Percentiles rank a stretch among this genome's conserved stretches.
Evolutionary conservation across 2,113 vertebrate genomes (phyloP).

Genomic region (Smithornis capensis): DNA sequence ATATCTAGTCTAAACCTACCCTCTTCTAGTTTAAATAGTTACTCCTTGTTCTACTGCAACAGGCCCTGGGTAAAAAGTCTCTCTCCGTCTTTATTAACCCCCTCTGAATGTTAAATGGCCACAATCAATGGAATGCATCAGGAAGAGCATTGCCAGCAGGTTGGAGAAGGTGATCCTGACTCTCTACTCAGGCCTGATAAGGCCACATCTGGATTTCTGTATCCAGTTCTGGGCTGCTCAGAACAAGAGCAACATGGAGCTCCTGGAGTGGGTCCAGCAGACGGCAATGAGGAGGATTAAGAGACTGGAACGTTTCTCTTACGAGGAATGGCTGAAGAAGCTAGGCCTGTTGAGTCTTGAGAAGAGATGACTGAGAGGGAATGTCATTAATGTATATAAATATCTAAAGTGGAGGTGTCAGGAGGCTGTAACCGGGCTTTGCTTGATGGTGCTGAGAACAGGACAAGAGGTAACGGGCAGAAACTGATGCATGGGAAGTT

Average conservation of each 20-base stretch:
- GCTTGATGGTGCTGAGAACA: not conserved
- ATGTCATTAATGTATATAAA: not conserved
- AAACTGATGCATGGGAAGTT: not conserved
- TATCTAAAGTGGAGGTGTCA: not conserved
- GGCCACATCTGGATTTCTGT: not conserved
- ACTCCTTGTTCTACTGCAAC: no score
- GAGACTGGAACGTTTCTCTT: not conserved
- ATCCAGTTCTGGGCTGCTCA: not conserved
- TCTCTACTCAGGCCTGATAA: not conserved
- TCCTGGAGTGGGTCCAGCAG: not conserved
- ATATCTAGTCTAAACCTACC: not conserved
- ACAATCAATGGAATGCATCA: not conserved
- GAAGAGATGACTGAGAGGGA: not conserved
- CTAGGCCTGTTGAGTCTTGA: not conserved
- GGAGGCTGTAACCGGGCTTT: no score
- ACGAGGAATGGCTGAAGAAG: accelerated
- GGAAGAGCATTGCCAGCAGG: not conserved
- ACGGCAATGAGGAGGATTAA: not conserved
- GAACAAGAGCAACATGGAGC: not conserved
- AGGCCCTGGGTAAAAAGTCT: not conserved
- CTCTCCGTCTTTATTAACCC: not conserved
- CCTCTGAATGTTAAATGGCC: not conserved
- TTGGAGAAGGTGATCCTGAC: not conserved
- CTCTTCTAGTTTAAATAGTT: not conserved
- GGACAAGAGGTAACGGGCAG: not conserved